Base-by-base conservation (phyloP, 2,888 invertebrate species). In the Meteorus cinctellus region DNA sequence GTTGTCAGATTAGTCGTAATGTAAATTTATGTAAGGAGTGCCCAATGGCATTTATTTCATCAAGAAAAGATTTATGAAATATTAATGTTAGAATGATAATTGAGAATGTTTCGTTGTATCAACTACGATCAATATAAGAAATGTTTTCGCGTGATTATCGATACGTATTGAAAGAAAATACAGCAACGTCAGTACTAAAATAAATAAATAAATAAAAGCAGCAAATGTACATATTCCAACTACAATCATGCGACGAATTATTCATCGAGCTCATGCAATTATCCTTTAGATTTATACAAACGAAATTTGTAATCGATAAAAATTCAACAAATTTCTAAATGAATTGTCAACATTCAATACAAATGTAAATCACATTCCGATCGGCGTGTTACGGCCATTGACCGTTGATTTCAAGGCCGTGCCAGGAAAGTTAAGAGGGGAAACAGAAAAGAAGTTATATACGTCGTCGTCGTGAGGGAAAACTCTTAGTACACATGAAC, bases 351-450 rank as follows among this genome's bases (percentile, higher is more conserved):
- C 59, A 51, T 72, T 82, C 75, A 55, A 19, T 55, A n/a, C 19
- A 78, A 81, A 80, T 81, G 79, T 80, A 82, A 82, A 83, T 81
- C 79, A 75, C 77, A 81, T 80, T 82, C 80, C 76, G 76, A 81
- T 82, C 83, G 84, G 82, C 85, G 82, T 83, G 74, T 84, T 76
- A 78, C 77, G 84, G 85, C 81, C 82, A 78, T 78, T 81, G 80
- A 80, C 81, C 83, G 84, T 81, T 79, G 77, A 82, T 81, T 82
- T 80, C 81, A 79, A 81, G 81, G 81, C 72, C 78, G 74, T 74
- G 66, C 29, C 71, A 69, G 69, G 74, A 73, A 72, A 68, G 19
- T 75, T 72, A 63, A 70, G 68, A 63, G 60, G 66, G 66, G 27
- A 67, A 36, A 19, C 19, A 1, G 19, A 8, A 24, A 55, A 55